Conservation (phyloP, 1,140 invertebrate genomes). For the Anagrus nilaparvatae region DNA sequence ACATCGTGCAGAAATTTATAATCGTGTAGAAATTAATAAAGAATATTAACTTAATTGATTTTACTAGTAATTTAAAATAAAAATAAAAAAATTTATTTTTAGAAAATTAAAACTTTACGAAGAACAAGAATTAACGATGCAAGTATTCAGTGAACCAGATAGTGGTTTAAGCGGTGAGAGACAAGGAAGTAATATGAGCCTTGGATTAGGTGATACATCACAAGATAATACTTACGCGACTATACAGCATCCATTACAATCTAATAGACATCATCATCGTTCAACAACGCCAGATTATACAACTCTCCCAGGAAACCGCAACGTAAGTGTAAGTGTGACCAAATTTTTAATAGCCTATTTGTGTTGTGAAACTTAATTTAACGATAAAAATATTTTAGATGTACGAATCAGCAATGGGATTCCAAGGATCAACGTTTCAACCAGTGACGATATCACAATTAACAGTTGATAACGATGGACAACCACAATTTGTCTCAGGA, state of each 20-base stretch:
- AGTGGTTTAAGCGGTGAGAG: conserved; percentile 39
- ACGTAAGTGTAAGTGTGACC: conserved; percentile 22
- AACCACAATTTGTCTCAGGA: conserved; percentile 59
- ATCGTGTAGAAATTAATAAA: no score
- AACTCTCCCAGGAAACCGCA: conserved; percentile 50
- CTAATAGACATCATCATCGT: conserved; percentile 36
- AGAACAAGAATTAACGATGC: conserved; percentile 87
- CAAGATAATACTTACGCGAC: conserved; percentile 80
- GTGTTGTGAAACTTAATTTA: background rate
- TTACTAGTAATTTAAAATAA: background rate
- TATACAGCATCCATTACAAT: conserved; percentile 57
- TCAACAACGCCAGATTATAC: conserved; percentile 60
- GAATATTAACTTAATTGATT: no score
- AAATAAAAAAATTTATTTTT: conserved; percentile 12
- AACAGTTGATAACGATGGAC: conserved; percentile 51
- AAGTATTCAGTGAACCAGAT: conserved; percentile 77
- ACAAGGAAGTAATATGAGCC: conserved; percentile 43
- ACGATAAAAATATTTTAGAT: conserved; percentile 39
- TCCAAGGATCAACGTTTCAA: conserved; percentile 63
- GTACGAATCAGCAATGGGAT: conserved; percentile 54
- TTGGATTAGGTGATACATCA: conserved; percentile 39
- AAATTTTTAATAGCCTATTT: background rate
- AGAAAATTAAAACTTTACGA: conserved; percentile 83
- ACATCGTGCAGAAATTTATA: no score
- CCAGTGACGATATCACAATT: conserved; percentile 42